Evolutionary conservation across 1,140 invertebrate species (phyloP), one percentile per base, ranked within the genome.

Genomic region (Eupristina koningsbergeri): DNA sequence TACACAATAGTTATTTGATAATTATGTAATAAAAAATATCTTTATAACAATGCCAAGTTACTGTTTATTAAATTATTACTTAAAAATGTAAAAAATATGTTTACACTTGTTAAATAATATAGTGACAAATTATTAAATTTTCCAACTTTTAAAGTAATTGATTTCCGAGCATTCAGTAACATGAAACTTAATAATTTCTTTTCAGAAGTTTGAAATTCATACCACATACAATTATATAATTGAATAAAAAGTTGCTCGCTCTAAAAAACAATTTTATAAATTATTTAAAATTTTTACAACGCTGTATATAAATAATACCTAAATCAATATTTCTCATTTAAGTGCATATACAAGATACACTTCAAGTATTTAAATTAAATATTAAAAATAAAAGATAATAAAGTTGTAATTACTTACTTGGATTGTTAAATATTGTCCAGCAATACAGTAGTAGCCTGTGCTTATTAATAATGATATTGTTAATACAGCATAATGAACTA

Each of bases 81-180:
- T 3, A 69, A 45, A 75, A 29, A 34, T 36, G 15, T 19, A 58
- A 58, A 3, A 58, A 31, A 0, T 50, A 19, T 31, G 45, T 19
- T n/a, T 81, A 81, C 80, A 63, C 9, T 81, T 3, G 81, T 83
- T 58, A 83, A 71, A 26, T 83, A 77, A n/a, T 71, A 64, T 1
- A 84, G 53, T n/a, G 83, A 84, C 31, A 84, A 29, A 29, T 74
- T 75, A 50, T 31, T 80, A 50, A 84, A 84, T 75, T 84, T 84
- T 39, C 83, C 77, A 75, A 80, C 83, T n/a, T 58, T 84, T 29
- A 84, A 6, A 26, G 34, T 63, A 6, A 84, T 67, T 39, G 83
- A 63, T 47, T 84, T 80, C 41, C 29, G 69, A 80, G 83, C 67
- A 75, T 80, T 84, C 26, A 75, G 13, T 29, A 84, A 22, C 53